Evolutionary conservation across 2,113 vertebrate species (phyloP).

Genomic region (Tinamus guttatus): DNA sequence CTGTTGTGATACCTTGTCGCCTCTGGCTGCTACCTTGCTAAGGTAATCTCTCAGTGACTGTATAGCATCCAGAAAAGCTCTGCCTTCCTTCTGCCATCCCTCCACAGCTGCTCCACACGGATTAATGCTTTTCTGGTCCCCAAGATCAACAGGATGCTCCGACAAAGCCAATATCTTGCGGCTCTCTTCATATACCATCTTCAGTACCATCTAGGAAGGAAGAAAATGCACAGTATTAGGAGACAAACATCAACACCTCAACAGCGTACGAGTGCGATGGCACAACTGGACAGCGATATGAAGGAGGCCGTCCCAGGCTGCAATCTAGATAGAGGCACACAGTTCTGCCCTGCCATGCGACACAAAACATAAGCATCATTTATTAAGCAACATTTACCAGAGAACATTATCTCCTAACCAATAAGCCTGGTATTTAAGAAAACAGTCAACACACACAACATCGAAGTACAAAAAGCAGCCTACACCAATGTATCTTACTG

Average conservation of each 20-base stretch:
- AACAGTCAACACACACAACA: not conserved
- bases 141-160: slow-evolving; percentile 66
- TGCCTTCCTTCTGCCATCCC: slow-evolving; percentile 82
- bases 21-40: slow-evolving; percentile 79
- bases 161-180: slow-evolving; percentile 89
- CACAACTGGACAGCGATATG: not conserved
- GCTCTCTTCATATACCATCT: slow-evolving; percentile 92
- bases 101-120: slow-evolving; percentile 20
- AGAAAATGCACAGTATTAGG: not conserved
- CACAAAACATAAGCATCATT: no score
- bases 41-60: slow-evolving; percentile 84
- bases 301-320: accelerated
- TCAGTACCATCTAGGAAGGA: slow-evolving; percentile 81
- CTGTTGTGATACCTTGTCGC: slow-evolving; percentile 78
- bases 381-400: not conserved
- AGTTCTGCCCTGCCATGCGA: not conserved
- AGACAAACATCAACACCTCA: not conserved
- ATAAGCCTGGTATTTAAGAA: not conserved
- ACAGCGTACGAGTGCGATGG: not conserved
- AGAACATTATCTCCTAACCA: not conserved
- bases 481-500: not conserved
- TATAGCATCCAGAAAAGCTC: slow-evolving; percentile 84
- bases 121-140: slow-evolving; percentile 22
- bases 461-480: not conserved
- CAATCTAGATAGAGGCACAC: not conserved